Evolutionary conservation across 2,797 vertebrate species (phyloP).

Genomic region (Tachyglossus aculeatus): DNA sequence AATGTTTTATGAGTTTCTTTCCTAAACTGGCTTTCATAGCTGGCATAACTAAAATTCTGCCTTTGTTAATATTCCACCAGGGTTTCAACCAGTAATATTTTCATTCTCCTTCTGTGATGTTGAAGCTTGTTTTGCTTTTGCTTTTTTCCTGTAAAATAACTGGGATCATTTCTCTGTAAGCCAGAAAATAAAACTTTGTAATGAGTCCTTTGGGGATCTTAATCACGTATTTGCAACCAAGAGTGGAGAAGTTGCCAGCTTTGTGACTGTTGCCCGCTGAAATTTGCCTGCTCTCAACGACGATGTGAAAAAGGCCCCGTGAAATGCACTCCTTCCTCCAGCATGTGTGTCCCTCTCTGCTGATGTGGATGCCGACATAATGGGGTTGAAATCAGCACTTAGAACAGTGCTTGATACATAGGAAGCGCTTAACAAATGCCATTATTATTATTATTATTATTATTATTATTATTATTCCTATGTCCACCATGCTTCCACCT

Average conservation of each 20-base stretch:
- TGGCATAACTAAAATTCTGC: constrained; percentile 72
- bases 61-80: constrained; percentile 68
- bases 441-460: no score
- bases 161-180: constrained; percentile 76
- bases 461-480: no score
- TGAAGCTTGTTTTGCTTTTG: constrained; percentile 61
- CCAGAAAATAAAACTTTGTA: constrained; percentile 73
- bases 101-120: constrained; percentile 67
- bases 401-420: no score
- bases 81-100: constrained; percentile 65
- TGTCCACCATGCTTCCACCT: no score
- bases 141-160: constrained; percentile 64
- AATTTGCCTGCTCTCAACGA: no score
- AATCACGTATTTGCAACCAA: constrained; percentile 64
- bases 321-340: no score
- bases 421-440: no score
- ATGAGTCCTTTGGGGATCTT: constrained; percentile 71
- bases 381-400: no score
- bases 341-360: no score
- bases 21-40: constrained; percentile 71
- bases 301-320: no score
- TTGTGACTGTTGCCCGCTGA: neutral
- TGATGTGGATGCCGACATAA: no score
- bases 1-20: constrained; percentile 72
- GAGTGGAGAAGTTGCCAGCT: neutral